Evolutionary conservation across 1,140 invertebrate species (phyloP), one percentile per base, ranked within the genome.

Genomic region (Bursaphelenchus mucronatus): DNA sequence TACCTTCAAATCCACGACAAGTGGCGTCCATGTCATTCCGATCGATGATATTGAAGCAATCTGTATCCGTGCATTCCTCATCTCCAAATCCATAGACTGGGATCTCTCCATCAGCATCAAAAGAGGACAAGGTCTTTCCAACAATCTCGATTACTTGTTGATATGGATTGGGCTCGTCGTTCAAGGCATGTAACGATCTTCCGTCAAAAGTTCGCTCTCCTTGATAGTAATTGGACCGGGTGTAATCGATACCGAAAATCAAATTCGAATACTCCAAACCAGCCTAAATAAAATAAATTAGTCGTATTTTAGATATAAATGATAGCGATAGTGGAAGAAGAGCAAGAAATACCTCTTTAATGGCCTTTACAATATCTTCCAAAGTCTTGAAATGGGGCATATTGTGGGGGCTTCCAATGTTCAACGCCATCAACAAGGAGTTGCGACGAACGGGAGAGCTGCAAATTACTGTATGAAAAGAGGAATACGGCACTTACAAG

Each of bases 31-130:
- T 65, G 51, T 80, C 69, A 56, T 77, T 55, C 43, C 70, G 52
- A 53, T 79, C 79, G n/a, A 76, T 66, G 47, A 80, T 57, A 52
- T 80, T 81, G 74, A 85, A 85, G 8, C 84, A 82, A 44, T 69
- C 73, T 43, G 81, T 62, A 54, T 83, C 83, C 19, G 76, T 75
- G 19, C 81, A 82, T 49, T 74, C 67, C 44, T 76, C 79, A 70
- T 85, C 84, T 43, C 84, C 84, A 68, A 85, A 85, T 45, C 84
- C 84, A 73, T 80, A 85, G 5, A 83, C 82, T 10, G 83, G 83
- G 55, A 85, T 85, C 9, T 80, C 64, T 44, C 82, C 80, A 72
- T 85, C 84, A 17, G 82, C 79, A 67, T 84, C 82, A 66, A 85
- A 84, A 6, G 82, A 81, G 58, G 83, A 83, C 44, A 85, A 65